These are phyloP conservation scores for Aleiodes alternator DNA, from an alignment of 2,888 invertebrate species.

Conservation along the genomic window DNA sequence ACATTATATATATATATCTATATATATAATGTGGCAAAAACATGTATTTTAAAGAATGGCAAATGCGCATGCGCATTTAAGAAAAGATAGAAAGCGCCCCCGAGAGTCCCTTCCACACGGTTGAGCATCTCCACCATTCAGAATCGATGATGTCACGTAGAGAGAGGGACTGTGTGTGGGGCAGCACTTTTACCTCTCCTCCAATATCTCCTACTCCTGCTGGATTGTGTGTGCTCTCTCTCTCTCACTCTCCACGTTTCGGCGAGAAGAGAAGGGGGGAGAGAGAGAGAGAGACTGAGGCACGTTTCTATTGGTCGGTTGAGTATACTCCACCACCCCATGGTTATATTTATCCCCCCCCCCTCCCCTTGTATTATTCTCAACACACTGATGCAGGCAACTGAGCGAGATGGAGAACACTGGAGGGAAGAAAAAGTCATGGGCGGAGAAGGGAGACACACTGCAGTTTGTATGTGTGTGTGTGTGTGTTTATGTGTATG, in stretches of 20 bases:
- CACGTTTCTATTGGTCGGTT: slow-evolving; percentile 31
- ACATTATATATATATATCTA: too few relatives aligned
- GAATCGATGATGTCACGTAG: slow-evolving; percentile 73
- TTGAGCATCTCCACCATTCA: slow-evolving; percentile 75
- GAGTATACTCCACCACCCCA: slow-evolving; percentile 29
- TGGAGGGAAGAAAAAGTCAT: background rate
- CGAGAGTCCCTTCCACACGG: slow-evolving; percentile 74
- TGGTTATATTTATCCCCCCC: slow-evolving; percentile 15
- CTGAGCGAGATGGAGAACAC: background rate
- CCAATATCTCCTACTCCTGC: slow-evolving; percentile 62
- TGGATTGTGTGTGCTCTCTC: background rate
- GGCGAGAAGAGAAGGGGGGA: slow-evolving; percentile 34
- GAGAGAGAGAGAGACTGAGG: slow-evolving; percentile 42
- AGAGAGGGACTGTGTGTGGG: slow-evolving; percentile 37
- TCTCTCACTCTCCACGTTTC: slow-evolving; percentile 56
- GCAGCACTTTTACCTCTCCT: slow-evolving; percentile 57
- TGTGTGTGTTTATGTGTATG: background rate
- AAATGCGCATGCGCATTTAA: slow-evolving; percentile 41
- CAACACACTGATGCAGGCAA: background rate
- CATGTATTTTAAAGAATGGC: background rate
- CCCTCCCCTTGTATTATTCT: slow-evolving; percentile 20
- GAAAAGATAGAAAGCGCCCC: slow-evolving; percentile 66
- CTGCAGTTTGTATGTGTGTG: background rate
- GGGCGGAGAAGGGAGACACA: slow-evolving; percentile 12
- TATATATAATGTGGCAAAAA: background rate